Conservation (phyloP, 2,888 invertebrate species). For the Drosophila ezoana region DNA sequence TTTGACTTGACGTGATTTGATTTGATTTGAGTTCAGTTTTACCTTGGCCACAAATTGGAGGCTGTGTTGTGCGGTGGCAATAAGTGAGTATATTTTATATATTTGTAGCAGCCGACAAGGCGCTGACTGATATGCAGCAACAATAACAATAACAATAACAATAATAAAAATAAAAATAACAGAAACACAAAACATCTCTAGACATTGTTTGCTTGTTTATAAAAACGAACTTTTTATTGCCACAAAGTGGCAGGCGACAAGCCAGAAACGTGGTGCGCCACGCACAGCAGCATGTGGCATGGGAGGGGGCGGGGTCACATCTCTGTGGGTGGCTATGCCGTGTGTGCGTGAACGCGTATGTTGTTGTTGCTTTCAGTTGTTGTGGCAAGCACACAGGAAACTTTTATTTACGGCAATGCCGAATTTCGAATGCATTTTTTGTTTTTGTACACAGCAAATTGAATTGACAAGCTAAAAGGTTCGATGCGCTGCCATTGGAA, state of each 20-base stretch:
- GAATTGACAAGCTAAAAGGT: constrained; percentile 50
- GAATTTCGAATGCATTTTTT: constrained; percentile 47
- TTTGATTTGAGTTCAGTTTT: constrained; percentile 19
- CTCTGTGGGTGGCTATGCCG: constrained; percentile 10
- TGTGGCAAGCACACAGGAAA: constrained; percentile 37
- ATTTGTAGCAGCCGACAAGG: constrained; percentile 48
- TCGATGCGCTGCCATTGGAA: constrained; percentile 13
- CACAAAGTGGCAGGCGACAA: constrained; percentile 73
- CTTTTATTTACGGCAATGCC: constrained; percentile 37
- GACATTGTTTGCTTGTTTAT: constrained; percentile 71
- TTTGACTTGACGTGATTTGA: constrained; percentile 8
- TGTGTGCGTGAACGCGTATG: constrained; percentile 5
- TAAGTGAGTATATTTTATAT: constrained; percentile 17
- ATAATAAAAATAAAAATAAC: constrained; percentile 22
- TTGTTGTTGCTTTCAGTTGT: constrained; percentile 8
- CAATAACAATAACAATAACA: constrained; percentile 43
- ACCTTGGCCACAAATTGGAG: constrained; percentile 19
- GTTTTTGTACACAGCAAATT: constrained; percentile 29
- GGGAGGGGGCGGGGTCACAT: background rate
- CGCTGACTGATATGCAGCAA: constrained; percentile 63
- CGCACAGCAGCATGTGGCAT: constrained; percentile 6
- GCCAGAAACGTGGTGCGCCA: constrained; percentile 43
- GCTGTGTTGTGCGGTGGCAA: constrained; percentile 6
- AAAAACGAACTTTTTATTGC: constrained; percentile 78
- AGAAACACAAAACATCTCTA: constrained; percentile 51